These are phyloP conservation scores for Andrena bucephala DNA, from an alignment of 2,888 invertebrate species.

Conservation along the genomic window DNA sequence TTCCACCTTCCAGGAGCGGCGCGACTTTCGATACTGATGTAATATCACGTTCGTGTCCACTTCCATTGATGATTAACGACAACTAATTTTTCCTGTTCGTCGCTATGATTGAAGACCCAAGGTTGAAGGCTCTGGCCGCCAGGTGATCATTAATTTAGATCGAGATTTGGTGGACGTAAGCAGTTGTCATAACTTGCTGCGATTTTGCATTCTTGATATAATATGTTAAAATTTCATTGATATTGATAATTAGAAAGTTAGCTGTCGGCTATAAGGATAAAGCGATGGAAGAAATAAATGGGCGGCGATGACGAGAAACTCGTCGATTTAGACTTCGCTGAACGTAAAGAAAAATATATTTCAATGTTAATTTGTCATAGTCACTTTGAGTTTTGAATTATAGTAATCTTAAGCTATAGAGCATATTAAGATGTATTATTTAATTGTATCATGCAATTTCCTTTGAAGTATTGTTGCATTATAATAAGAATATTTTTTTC, in stretches of 20 bases:
- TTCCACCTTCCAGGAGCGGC: slow-evolving; percentile 45
- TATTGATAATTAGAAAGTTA: not conserved
- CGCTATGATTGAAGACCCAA: slow-evolving; percentile 31
- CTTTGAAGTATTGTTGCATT: no score
- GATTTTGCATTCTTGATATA: not conserved
- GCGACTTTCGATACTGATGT: slow-evolving; percentile 59
- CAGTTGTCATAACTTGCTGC: not conserved
- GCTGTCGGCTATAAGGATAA: not conserved
- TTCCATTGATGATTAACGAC: slow-evolving; percentile 62
- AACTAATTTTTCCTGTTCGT: slow-evolving; percentile 37
- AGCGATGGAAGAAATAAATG: not conserved
- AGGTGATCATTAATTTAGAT: slow-evolving; percentile 31
- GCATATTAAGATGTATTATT: no score
- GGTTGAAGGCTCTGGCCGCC: slow-evolving; percentile 7
- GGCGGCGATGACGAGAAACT: not conserved
- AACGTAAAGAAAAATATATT: no score
- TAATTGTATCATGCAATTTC: no score
- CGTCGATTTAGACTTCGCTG: not conserved
- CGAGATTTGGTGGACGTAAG: not conserved
- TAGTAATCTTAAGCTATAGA: no score
- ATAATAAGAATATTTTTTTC: no score
- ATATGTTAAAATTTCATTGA: not conserved
- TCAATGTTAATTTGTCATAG: no score
- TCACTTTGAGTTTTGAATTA: no score
- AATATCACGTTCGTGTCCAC: slow-evolving; percentile 59